Conservation (phyloP, 2,113 vertebrate species). For the Chaetops frenatus region DNA sequence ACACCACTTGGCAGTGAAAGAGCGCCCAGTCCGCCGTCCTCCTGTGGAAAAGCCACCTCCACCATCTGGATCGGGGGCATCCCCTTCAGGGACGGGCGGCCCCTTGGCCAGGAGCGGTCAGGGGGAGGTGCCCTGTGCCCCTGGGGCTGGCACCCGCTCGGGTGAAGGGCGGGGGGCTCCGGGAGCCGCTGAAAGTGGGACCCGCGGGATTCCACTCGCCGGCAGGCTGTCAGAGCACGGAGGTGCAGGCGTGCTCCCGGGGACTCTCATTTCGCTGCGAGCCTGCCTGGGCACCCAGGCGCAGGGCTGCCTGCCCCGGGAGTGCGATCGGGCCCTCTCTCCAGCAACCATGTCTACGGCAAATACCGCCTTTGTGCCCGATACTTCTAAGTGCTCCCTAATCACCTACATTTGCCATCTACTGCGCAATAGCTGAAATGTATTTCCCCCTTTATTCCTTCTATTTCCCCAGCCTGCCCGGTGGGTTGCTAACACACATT, state of each 20-base stretch:
- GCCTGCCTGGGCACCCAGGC: background rate
- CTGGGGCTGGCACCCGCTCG: background rate
- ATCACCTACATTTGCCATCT: background rate
- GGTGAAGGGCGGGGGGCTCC: background rate
- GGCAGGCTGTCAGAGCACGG: background rate
- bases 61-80: background rate
- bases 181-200: background rate
- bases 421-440: background rate
- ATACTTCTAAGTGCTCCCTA: background rate
- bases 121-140: background rate
- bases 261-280: background rate
- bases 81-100: background rate
- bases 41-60: background rate
- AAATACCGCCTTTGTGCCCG: background rate
- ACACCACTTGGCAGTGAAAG: background rate
- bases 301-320: background rate
- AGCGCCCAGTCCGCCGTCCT: background rate
- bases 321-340: background rate
- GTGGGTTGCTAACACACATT: constrained; percentile 43
- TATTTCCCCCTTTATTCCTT: background rate
- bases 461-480: background rate
- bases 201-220: background rate
- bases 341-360: background rate
- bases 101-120: background rate
- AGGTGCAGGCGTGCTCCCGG: background rate